These are phyloP conservation scores for Arrhopalites spinosus DNA, from an alignment of 2,888 invertebrate species.

Conservation along the genomic window DNA sequence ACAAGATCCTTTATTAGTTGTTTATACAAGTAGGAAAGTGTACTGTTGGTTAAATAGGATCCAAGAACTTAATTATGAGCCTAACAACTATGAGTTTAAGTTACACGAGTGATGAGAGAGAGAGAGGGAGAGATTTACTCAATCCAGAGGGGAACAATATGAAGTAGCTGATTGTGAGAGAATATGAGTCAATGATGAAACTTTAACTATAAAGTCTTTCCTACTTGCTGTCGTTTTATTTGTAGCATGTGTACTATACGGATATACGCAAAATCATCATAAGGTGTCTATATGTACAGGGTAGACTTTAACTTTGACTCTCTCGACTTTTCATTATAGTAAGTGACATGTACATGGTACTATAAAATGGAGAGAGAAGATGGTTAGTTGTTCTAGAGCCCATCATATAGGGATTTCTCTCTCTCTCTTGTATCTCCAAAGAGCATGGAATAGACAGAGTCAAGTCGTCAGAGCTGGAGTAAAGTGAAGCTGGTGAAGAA, in stretches of 20 bases:
- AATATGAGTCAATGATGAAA: not conserved
- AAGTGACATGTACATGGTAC: too few species aligned
- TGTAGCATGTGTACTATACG: not conserved
- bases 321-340: not conserved
- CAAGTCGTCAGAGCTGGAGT: conserved; percentile 13
- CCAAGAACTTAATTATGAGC: too few species aligned
- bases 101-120: too few species aligned
- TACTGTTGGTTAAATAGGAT: too few species aligned
- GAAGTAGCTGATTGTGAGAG: not conserved
- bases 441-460: not conserved
- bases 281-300: not conserved
- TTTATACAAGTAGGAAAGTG: too few species aligned
- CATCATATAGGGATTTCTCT: conserved; percentile 16
- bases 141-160: not conserved
- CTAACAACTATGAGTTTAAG: too few species aligned
- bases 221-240: not conserved
- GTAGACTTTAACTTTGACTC: not conserved
- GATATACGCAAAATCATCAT: not conserved
- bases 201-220: too few species aligned
- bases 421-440: too few species aligned
- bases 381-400: not conserved
- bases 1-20: too few species aligned
- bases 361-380: too few species aligned
- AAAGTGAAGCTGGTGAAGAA: not conserved
- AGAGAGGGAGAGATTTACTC: too few species aligned